Conservation (phyloP, 2,113 vertebrate genomes). For the Ploceus nigricollis region DNA sequence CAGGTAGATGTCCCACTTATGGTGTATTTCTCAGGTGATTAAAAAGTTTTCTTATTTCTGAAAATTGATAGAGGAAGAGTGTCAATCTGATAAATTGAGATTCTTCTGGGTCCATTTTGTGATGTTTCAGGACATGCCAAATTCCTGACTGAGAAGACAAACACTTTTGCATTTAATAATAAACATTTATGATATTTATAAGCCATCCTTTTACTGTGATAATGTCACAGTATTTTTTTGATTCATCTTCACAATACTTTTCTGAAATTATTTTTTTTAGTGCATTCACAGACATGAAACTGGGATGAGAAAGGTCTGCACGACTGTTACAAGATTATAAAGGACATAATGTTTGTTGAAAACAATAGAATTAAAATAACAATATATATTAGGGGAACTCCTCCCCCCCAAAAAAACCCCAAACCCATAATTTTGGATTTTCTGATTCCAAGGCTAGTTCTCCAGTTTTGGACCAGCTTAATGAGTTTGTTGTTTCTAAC, state of each 20-base stretch:
- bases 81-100: neutral
- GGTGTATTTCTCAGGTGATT: neutral
- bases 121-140: neutral
- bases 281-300: neutral
- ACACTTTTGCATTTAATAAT: neutral
- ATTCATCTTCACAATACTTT: neutral
- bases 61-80: neutral
- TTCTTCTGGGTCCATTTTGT: neutral
- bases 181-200: neutral
- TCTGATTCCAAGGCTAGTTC: neutral
- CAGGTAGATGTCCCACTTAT: neutral
- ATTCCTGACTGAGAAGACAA: neutral
- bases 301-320: neutral
- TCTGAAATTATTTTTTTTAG: neutral
- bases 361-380: neutral
- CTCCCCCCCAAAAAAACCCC: no score
- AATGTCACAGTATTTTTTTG: neutral
- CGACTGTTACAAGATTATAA: neutral
- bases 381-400: neutral
- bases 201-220: neutral
- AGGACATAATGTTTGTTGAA: neutral
- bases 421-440: neutral
- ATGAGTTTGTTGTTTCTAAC: neutral
- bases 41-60: neutral
- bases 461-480: neutral